Conservation (phyloP, 2,797 vertebrate species). For the Anniella stebbinsi region DNA sequence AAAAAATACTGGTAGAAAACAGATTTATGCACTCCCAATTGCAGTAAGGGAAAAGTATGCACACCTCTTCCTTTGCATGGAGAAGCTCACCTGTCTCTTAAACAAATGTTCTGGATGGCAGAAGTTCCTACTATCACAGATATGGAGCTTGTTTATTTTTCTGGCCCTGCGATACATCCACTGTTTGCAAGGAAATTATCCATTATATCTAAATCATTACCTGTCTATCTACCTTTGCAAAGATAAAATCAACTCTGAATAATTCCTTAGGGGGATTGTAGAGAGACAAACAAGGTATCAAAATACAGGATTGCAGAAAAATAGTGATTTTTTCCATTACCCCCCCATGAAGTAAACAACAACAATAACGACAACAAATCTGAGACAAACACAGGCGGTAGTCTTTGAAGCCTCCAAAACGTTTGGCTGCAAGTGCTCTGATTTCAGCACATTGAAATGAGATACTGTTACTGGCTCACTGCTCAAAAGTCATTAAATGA, state of each 20-base stretch:
- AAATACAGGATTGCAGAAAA: not conserved
- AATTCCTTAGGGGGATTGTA: not conserved
- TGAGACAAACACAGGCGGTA: not conserved
- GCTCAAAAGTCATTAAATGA: not conserved
- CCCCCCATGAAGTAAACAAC: too few species aligned
- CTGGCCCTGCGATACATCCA: not conserved
- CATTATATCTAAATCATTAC: not conserved
- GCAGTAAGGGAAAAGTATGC: not conserved
- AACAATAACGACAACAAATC: not conserved
- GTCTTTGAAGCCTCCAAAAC: not conserved
- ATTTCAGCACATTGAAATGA: not conserved
- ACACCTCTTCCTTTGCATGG: not conserved
- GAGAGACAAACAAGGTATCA: not conserved
- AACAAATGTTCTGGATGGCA: not conserved
- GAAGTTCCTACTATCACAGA: not conserved
- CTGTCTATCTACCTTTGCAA: not conserved
- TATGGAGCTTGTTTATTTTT: not conserved
- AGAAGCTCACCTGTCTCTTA: conserved; percentile 37
- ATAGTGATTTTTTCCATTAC: too few species aligned
- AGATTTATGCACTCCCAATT: conserved; percentile 34
- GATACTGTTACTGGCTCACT: not conserved
- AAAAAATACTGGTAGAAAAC: not conserved
- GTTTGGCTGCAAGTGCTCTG: not conserved
- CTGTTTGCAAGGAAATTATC: not conserved
- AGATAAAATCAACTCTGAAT: not conserved